Base-by-base conservation (phyloP, 2,888 invertebrate genomes). In the Aspidiotus destructor region DNA sequence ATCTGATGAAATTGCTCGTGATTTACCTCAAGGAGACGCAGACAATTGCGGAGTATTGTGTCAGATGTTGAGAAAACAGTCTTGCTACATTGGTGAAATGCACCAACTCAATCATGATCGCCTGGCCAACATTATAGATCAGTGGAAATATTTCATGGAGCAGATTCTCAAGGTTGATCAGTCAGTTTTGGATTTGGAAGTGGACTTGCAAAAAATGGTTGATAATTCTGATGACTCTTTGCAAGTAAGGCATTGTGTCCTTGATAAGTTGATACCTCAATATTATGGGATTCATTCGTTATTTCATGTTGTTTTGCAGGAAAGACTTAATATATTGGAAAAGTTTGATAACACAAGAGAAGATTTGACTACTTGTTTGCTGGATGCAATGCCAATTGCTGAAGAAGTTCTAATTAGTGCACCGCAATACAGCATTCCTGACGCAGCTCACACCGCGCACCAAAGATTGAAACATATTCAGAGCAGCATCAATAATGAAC, bases 401-500 rank as follows among this genome's bases (percentile, higher is more conserved):
- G 67, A 67, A 60, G 52, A 67, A 67, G 58, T 67, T 52, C 9
- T 67, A 7, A 40, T 42, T 28, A 11, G 13, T 13, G 40, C 42
- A 48, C 67, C 67, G 13, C 44, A 28, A 40, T 67, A 40, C 11
- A 52, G 60, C 40, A 42, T 67, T 40, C 67, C 67, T 8, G 48
- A 58, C 15, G 69, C 70, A 44, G 62, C 71, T 17, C 68, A 70
- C 16, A 40, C 68, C 10, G 17, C 70, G 2, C 48, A 61, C 15
- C 61, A 67, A 8, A 81, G 55, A 40, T 44, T 62, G 8, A 69
- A 62, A 48, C 57, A 53, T 42, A 62, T 89, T 8, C 88, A 89
- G 72, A 84, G 86, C 72, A 80, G 81, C 17, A 84, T 92, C 9
- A 81, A 81, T 42, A 80, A 82, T 8, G 89, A 92, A 78, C 82